Evolutionary conservation across 2,113 vertebrate genomes (phyloP), one percentile per base, ranked within the genome.

Genomic region (Clarias magur): DNA sequence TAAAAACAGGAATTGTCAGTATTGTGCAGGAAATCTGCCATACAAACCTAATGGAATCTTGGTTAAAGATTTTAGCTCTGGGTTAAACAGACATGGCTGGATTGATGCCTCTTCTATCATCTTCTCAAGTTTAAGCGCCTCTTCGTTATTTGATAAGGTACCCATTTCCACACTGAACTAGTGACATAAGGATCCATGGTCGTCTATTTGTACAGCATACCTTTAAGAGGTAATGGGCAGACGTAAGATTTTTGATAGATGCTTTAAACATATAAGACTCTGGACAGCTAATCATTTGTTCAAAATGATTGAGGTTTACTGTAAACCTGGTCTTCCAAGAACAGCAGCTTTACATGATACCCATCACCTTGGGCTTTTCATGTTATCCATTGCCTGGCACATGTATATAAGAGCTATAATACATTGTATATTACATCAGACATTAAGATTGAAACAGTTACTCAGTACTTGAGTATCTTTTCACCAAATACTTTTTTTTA

Each of bases 341-440:
- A 92, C 21, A 21, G 85, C 4, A 92, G 87, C 89, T 91, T 89
- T 63, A 92, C 87, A n/a, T n/a, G 79, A 93, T 90, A 67, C 92
- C 90, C 1, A 92, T 82, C 9, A 90, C 73, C 17, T 89, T 88
- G 13, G 80, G 65, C n/a, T n/a, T 79, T 90, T 80, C 80, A 90
- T 59, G 15, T 85, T 89, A 27, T 88, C 72, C 7, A 88, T 21
- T 76, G 80, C 27, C 63, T 87, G 17, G 89, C 68, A 34, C 30
- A 34, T 34, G 30, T 34, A 34, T 34, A 34, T 34, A 34, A 34
- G 30, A 34, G 30, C 30, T 34, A 34, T 42, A 42, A 42, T 42
- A 42, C 4, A 42, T 5, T 42, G 3, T 42, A 42, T 42, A 42
- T 42, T 42, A 4, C 2, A 42, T 42, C 4, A 42, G 38, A 42